These are phyloP conservation scores for Potorous gilbertii DNA, from an alignment of 2,797 vertebrate species.

Conservation along the genomic window DNA sequence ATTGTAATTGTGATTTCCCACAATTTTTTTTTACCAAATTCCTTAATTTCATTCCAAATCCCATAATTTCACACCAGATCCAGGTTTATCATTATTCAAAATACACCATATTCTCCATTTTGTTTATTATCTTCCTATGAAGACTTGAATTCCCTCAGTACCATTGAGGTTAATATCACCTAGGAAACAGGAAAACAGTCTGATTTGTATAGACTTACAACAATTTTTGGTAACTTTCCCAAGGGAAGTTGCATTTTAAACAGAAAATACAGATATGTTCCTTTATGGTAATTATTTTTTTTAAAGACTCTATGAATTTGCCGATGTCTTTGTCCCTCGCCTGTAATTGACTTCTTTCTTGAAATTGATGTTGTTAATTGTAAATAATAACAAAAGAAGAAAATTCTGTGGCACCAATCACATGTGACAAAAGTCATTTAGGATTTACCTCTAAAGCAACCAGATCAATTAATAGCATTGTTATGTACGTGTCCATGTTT, in stretches of 20 bases:
- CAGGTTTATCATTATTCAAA: not conserved
- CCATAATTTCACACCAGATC: not conserved
- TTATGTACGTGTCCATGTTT: not conserved
- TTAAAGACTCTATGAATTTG: slow-evolving; percentile 35
- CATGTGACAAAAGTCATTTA: not conserved
- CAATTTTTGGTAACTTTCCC: not conserved
- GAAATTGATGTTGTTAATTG: not conserved
- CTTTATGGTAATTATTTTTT: not conserved
- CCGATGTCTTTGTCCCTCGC: not conserved
- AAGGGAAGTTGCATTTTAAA: not conserved
- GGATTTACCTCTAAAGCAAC: not conserved
- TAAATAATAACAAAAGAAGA: not conserved
- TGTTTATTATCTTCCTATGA: not conserved
- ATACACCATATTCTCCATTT: not conserved
- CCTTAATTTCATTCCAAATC: not conserved
- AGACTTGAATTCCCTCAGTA: not conserved
- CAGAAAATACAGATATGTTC: not conserved
- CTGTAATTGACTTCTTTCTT: not conserved
- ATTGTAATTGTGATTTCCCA: not conserved
- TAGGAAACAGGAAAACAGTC: not conserved
- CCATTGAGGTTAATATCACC: not conserved
- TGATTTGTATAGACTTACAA: not conserved
- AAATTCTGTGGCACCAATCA: not conserved
- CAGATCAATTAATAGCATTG: not conserved
- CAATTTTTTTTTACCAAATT: not conserved